These are phyloP conservation scores for Champsocephalus esox DNA, from an alignment of 2,797 vertebrate genomes.

Conservation along the genomic window DNA sequence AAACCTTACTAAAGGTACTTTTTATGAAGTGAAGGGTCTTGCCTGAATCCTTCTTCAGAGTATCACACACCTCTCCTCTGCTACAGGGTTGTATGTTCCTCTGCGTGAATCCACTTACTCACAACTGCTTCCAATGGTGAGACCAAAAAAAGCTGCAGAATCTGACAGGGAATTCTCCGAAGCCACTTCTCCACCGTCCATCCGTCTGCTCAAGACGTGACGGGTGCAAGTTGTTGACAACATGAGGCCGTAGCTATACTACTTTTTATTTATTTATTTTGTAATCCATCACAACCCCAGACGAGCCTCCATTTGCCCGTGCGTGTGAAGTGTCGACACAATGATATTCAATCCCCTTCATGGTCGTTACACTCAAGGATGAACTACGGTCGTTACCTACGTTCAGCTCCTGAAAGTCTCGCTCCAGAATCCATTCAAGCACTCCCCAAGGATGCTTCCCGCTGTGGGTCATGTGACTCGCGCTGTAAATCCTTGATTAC, in stretches of 20 bases:
- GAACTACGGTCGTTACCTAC: slow-evolving; percentile 23
- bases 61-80: not conserved
- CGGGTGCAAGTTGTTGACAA: not conserved
- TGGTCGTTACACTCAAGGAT: slow-evolving; percentile 18
- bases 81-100: not conserved
- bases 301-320: not conserved
- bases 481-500: slow-evolving; percentile 30
- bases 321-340: slow-evolving; percentile 2
- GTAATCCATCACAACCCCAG: slow-evolving; percentile 2
- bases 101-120: not conserved
- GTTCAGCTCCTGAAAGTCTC: not conserved
- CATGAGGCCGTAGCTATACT: not conserved
- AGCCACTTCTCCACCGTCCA: not conserved
- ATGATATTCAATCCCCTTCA: slow-evolving; percentile 4
- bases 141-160: not conserved
- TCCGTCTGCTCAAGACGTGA: not conserved
- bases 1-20: too few species aligned
- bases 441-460: slow-evolving; percentile 11
- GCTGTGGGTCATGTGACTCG: slow-evolving; percentile 21
- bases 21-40: not conserved
- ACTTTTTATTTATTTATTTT: slow-evolving; percentile 5
- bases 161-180: not conserved
- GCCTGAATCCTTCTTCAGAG: not conserved
- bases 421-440: slow-evolving; percentile 2
- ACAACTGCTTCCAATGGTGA: not conserved